phyloP scores from a whole-genome alignment of 30 jellyfish, hydroid and myxozoan species.

The Mastigias papua region DNA sequence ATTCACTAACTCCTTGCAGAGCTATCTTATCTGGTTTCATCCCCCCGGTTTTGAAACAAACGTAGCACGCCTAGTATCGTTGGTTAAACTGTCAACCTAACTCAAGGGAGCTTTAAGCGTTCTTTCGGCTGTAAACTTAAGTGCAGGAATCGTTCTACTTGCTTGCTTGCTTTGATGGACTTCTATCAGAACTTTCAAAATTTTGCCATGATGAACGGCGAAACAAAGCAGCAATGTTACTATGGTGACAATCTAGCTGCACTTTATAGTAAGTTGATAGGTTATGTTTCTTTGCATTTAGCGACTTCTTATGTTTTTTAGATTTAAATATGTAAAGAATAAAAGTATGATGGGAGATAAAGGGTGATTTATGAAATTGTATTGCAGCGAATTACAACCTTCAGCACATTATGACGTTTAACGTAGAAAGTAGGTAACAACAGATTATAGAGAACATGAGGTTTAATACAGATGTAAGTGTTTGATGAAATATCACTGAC shows the following conservation, averaged over 20 bases:
- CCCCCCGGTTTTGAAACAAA: background rate
- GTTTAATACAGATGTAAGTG: no score
- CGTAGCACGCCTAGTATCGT: background rate
- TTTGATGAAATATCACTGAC: no score
- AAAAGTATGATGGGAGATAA: no score
- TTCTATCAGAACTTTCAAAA: background rate
- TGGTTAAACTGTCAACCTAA: background rate
- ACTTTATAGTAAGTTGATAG: slow-evolving; percentile 6
- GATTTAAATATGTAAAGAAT: no score
- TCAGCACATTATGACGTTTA: no score
- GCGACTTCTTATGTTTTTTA: background rate
- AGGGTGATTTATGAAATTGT: no score
- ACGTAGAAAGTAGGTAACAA: no score
- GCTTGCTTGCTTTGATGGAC: background rate
- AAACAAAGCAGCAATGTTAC: background rate
- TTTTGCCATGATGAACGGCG: background rate
- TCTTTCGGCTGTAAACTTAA: background rate
- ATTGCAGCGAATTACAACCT: no score
- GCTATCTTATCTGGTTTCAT: background rate
- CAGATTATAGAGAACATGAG: no score
- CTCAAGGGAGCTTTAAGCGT: background rate
- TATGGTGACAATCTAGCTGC: slow-evolving; percentile 8
- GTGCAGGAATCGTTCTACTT: background rate
- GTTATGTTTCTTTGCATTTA: background rate
- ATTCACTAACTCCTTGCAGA: background rate